Evolutionary conservation across 53 echinoderm and acorn worm species (phyloP), one percentile per base, ranked within the genome.

Genomic region (Mesocentrotus franciscanus): DNA sequence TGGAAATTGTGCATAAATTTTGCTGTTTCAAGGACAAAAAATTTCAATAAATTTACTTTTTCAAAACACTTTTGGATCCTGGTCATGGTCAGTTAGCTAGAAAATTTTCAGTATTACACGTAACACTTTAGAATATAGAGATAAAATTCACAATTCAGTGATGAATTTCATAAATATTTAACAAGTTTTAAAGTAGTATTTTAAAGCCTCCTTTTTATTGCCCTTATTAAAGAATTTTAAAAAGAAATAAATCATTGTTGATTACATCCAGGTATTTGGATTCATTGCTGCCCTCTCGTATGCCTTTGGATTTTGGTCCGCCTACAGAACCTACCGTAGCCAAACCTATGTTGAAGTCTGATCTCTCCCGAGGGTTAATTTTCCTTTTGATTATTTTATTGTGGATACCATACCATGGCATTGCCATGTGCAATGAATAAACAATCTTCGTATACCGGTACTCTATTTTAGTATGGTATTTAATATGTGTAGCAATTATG

Each of bases 221-320:
- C 64, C 16, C 20, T 64, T 64, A 6, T 14, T 13, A 27, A 76
- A 30, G n/a, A 71, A 10, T 71, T 26, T 26, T 71, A 0, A 26
- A 33, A 29, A 76, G 30, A 76, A 33, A 76, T 76, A 0, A 13
- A 32, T 33, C 76, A 10, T 76, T 81, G 81, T 42, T 92, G 24
- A 70, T 92, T 34, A 92, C 24, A 24, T 42, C 42, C 91, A 97
- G 97, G 92, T 97, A 62, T 96, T 97, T 96, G 97, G 97, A 35
- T 95, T 97, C 66, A 92, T 97, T 32, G 97, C 96, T 30, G 94
- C 94, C 92, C 10, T 95, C 16, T 92, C 92, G 0, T 96, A 94
- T 55, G 96, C 87, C 26, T 11, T 71, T 64, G 92, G 92, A 16
- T 22, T 39, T 39, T 30, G 60, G 70, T 35, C 42, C 10, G 92